Evolutionary conservation across 2,888 invertebrate genomes (phyloP), one percentile per base, ranked within the genome.

Genomic region (Rhingia campestris): DNA sequence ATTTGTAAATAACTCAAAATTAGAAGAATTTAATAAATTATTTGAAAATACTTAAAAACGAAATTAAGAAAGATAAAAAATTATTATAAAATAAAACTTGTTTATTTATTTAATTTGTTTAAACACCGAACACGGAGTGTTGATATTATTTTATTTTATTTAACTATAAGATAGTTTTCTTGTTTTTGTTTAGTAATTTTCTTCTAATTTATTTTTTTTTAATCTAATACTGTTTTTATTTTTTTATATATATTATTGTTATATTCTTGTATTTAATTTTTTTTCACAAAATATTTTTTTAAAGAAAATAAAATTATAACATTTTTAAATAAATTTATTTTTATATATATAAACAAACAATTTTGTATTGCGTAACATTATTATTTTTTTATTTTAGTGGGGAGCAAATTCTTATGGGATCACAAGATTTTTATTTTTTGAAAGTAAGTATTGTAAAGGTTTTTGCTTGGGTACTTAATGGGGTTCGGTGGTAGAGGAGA

Each of bases 161-260:
- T 39, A 33, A 14, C 45, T 79, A 30, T 47, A 64, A 59, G 22
- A 54, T 47, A 45, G 56, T 74, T 70, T 32, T 53, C 9, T 58
- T 4, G 7, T 58, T 32, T 32, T 37, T 32, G 33, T 47, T 58
- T 39, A 37, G 49, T 80, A 53, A 63, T 39, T 75, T 53, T 73
- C 7, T 45, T 64, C 14, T 67, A 64, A 63, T 56, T 69, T 69
- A 45, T 56, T 64, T 64, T 58, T 58, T 54, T 81, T 64, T 41
- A 58, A 70, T 49, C 64, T 79, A 84, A 74, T 84, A 79, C 74
- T 84, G 77, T 73, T 82, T 51, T 58, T 47, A 9, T 43, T 56
- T 35, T 32, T 63, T 76, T 70, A 63, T 74, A 54, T 53, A 43
- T 61, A 54, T 69, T 75, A 59, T 81, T 81, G 41, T 69, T 81